Conservation (phyloP, 1,140 invertebrate species). For the Anagrus nilaparvatae region DNA sequence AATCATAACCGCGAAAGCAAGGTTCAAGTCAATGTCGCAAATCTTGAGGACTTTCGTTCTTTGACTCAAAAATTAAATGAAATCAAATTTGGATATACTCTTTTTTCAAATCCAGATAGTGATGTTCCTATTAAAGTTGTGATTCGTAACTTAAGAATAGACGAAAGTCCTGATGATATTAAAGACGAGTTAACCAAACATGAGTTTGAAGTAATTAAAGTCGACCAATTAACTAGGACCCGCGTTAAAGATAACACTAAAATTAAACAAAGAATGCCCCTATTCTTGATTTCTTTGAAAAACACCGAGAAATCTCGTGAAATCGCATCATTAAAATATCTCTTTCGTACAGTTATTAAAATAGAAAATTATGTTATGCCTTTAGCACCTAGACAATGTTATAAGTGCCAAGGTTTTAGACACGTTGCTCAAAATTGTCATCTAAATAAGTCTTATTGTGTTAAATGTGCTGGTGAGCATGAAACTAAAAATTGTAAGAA, state of each 20-base stretch:
- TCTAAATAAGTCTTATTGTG: neutral
- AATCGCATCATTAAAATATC: neutral
- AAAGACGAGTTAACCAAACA: neutral
- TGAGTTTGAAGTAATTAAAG: neutral
- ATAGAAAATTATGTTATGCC: neutral
- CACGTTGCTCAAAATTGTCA: neutral
- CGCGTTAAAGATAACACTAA: too few species aligned
- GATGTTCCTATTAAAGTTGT: too few species aligned
- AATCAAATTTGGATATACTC: too few species aligned
- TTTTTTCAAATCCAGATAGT: too few species aligned
- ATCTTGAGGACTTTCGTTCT: too few species aligned
- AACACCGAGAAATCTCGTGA: neutral
- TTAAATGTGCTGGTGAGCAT: neutral
- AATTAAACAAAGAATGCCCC: neutral
- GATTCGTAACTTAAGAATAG: too few species aligned
- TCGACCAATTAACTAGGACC: neutral
- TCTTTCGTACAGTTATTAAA: neutral
- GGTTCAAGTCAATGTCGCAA: too few species aligned
- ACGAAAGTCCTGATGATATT: too few species aligned
- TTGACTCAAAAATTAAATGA: too few species aligned
- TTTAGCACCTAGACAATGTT: neutral
- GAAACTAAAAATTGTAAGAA: neutral
- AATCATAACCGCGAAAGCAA: too few species aligned
- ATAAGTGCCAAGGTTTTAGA: constrained; percentile 2
- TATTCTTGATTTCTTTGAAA: neutral